Percentiles rank a stretch among this genome's conserved stretches.
Evolutionary conservation across 2,797 vertebrate species (phyloP).

Genomic region (Aulostomus chinensis): DNA sequence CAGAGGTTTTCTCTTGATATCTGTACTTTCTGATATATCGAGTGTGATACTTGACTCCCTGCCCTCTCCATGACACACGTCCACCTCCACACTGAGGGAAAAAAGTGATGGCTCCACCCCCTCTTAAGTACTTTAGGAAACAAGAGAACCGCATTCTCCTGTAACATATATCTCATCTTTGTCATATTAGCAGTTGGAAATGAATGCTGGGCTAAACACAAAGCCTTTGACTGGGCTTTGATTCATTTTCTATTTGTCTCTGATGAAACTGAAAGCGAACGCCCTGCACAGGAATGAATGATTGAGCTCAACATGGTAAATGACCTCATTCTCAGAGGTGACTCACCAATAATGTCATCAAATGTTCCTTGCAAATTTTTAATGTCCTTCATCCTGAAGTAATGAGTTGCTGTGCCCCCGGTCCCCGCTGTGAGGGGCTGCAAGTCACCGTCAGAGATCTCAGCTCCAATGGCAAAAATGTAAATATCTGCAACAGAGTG

Average conservation of each 20-base stretch:
- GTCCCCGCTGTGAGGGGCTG: constrained; percentile 26
- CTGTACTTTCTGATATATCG: too few species aligned
- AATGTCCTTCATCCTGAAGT: constrained; percentile 47
- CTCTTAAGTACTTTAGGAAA: too few species aligned
- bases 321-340: too few species aligned
- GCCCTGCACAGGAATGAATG: not conserved
- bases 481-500: constrained; percentile 64
- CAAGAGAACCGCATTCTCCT: too few species aligned
- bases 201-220: not conserved
- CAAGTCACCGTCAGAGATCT: constrained; percentile 36
- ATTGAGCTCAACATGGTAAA: not conserved
- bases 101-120: too few species aligned
- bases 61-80: too few species aligned
- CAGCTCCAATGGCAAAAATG: constrained; percentile 58
- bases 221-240: not conserved
- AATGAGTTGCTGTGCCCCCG: constrained; percentile 33
- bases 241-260: not conserved
- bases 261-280: not conserved
- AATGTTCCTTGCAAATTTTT: constrained; percentile 22
- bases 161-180: constrained; percentile 9
- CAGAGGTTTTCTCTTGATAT: too few species aligned
- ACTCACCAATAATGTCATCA: constrained; percentile 67
- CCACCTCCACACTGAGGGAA: too few species aligned
- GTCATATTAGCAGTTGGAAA: constrained; percentile 6
- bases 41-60: too few species aligned